Conservation (phyloP, 2,888 invertebrate species). For the Coelopa pilipes region DNA sequence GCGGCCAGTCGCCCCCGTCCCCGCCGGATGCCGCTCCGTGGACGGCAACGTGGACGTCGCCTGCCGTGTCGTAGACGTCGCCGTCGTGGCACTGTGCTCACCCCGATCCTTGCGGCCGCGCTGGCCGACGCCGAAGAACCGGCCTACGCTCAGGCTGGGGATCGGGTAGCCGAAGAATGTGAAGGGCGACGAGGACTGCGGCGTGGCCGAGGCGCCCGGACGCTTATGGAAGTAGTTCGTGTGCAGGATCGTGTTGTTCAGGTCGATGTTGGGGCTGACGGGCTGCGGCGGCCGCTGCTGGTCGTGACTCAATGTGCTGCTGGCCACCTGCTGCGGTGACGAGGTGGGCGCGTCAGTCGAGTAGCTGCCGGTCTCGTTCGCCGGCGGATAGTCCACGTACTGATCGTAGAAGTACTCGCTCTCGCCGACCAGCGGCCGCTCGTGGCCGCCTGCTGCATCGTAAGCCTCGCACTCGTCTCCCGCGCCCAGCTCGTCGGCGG, state of each 20-base stretch:
- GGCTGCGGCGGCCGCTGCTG: constrained; percentile 69
- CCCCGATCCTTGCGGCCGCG: constrained; percentile 62
- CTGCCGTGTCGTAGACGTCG: neutral
- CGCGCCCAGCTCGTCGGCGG: constrained; percentile 64
- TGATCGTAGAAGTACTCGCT: constrained; percentile 87
- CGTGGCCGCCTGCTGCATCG: constrained; percentile 56
- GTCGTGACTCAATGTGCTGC: constrained; percentile 2
- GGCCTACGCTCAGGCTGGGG: constrained; percentile 77
- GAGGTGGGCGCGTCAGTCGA: constrained; percentile 38
- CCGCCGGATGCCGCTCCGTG: constrained; percentile 19
- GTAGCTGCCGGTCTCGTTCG: constrained; percentile 46
- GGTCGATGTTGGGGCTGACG: constrained; percentile 70
- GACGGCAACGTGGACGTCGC: constrained; percentile 3
- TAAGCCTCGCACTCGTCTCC: constrained; percentile 68
- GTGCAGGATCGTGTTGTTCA: constrained; percentile 65
- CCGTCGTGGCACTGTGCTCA: constrained; percentile 42
- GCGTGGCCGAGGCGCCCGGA: constrained; percentile 45
- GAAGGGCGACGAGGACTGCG: constrained; percentile 70
- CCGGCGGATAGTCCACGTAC: constrained; percentile 79
- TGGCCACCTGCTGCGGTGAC: constrained; percentile 34
- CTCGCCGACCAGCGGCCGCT: constrained; percentile 77
- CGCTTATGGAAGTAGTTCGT: constrained; percentile 63
- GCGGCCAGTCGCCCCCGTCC: constrained; percentile 47
- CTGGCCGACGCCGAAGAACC: constrained; percentile 70
- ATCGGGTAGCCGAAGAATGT: constrained; percentile 88